A percentile compares a stretch with the other conserved stretches of the same genome.
phyloP scores from a whole-genome alignment of 2,888 invertebrate species.

The Ophion ellenae region DNA sequence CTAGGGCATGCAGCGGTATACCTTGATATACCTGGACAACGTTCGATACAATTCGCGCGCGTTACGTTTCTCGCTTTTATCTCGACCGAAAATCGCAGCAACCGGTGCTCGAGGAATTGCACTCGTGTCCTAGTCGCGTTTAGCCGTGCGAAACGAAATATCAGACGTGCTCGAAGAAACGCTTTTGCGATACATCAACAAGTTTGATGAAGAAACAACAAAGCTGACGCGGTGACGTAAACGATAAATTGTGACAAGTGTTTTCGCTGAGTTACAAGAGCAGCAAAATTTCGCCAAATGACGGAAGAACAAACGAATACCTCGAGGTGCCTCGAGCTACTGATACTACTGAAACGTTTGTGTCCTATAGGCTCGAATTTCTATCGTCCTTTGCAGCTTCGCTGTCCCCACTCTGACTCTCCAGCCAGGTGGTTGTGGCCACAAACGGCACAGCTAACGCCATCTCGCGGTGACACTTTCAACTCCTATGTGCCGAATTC shows the following conservation, averaged over 20 bases:
- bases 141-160: background rate
- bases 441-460: background rate
- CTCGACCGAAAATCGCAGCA: constrained; percentile 56
- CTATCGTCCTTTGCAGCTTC: constrained; percentile 12
- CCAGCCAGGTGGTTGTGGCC: background rate
- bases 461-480: background rate
- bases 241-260: constrained; percentile 19
- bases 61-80: constrained; percentile 23
- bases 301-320: constrained; percentile 8
- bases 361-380: background rate
- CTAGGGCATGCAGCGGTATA: background rate
- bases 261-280: constrained; percentile 20
- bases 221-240: background rate
- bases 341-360: constrained; percentile 45
- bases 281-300: background rate
- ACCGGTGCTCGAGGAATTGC: constrained; percentile 46
- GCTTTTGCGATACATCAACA: background rate
- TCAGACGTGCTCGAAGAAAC: background rate
- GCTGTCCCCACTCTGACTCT: background rate
- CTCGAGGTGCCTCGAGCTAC: constrained; percentile 60
- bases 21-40: constrained; percentile 50
- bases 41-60: constrained; percentile 50
- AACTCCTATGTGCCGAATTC: background rate
- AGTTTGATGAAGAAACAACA: background rate
- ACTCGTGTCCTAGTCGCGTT: background rate